Evolutionary conservation across 2,797 vertebrate genomes (phyloP), one percentile per base, ranked within the genome.

Genomic region (Cuniculus paca): DNA sequence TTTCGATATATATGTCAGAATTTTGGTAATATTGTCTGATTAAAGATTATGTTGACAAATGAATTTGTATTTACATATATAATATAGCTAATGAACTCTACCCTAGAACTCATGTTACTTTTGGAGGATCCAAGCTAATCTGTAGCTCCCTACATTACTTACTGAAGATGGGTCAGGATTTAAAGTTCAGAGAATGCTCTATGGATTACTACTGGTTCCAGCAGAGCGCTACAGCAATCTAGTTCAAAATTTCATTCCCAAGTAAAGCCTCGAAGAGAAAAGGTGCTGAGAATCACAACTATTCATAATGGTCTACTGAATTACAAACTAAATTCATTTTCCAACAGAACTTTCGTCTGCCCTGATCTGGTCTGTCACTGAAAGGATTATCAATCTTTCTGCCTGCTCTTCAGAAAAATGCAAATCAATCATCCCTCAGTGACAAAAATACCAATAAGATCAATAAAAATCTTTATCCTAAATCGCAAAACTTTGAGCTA

Each of bases 401-500:
- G 72, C 52, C 13, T 9, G 26, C 81, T 88, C 48, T 82, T 86
- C 58, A 85, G 65, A 95, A 96, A 90, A 88, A 83, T 1, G 60
- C 74, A 81, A 92, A 78, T n/a, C 39, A 86, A 28, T 93, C 39
- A 82, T 48, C 81, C 74, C 89, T 94, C 24, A 90, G 63, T 83
- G 70, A 87, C 88, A 97, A n/a, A 95, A 68, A 81, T 91, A 52
- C 50, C 61, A 95, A 52, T 22, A 85, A 39, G 20, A 24, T 39
- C 78, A 82, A 50, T 56, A 91, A 81, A 8, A 94, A 10, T 14
- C 75, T 96, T 95, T 77, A 75, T 63, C 48, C 68, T 87, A 82
- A 92, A 56, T 88, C 68, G 93, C 8, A 95, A 93, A 92, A 94
- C 60, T 63, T 22, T 89, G 58, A 94, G 54, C 4, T 83, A 77